These are phyloP conservation scores for Amorpha juglandis DNA, from an alignment of 2,888 invertebrate species.

Conservation along the genomic window DNA sequence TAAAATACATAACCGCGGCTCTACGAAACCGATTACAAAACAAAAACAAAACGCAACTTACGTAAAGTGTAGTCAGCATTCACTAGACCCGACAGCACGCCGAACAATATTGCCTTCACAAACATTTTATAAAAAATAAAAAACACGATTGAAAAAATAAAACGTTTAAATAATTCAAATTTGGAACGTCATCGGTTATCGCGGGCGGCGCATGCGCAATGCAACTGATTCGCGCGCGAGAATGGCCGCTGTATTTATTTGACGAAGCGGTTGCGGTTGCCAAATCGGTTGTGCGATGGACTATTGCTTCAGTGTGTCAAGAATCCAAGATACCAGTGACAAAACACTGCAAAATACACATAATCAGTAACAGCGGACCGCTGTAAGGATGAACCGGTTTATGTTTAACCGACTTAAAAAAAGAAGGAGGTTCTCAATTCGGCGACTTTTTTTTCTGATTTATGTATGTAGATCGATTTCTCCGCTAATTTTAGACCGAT, in stretches of 20 bases:
- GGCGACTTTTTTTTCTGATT: too few species aligned
- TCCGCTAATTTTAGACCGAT: too few species aligned
- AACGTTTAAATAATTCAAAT: not conserved
- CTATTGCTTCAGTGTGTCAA: slow-evolving; percentile 21
- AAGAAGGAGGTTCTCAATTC: too few species aligned
- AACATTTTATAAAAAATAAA: slow-evolving; percentile 38
- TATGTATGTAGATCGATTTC: too few species aligned
- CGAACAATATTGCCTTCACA: slow-evolving; percentile 42
- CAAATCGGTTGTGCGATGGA: slow-evolving; percentile 21
- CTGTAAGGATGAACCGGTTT: slow-evolving; percentile 1
- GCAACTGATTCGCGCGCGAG: slow-evolving; percentile 51
- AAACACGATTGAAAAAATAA: slow-evolving; percentile 13
- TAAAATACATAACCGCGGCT: slow-evolving; percentile 20
- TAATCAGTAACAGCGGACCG: not conserved
- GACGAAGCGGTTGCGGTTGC: slow-evolving; percentile 37
- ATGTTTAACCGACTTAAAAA: too few species aligned
- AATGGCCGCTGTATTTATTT: slow-evolving; percentile 47
- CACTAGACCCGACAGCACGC: slow-evolving; percentile 43
- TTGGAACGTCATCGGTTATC: slow-evolving; percentile 9
- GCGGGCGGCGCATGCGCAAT: slow-evolving; percentile 36
- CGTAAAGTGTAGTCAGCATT: slow-evolving; percentile 48
- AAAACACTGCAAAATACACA: slow-evolving; percentile 20
- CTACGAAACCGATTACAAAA: slow-evolving; percentile 25
- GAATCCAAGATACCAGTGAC: slow-evolving; percentile 22
- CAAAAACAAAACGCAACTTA: slow-evolving; percentile 42